Base-by-base conservation (phyloP, 2,113 vertebrate species). In the Actenoides hombroni region DNA sequence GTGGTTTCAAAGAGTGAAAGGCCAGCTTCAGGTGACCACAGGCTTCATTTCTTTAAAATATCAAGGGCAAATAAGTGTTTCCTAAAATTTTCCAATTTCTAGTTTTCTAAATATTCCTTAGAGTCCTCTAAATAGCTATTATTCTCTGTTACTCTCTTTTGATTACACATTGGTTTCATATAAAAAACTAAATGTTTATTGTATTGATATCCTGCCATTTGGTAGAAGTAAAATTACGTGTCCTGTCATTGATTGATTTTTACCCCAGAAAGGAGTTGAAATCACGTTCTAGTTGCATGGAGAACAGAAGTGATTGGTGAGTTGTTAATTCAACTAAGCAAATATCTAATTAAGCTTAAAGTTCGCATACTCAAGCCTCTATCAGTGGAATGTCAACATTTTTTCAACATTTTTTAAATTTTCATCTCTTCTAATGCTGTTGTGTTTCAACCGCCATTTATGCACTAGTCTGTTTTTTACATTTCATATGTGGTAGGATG, bases 101-200 rank as follows among this genome's bases (percentile, higher is more conserved):
- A 14, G 6, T 67, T 63, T 92, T 75, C 24, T 37, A 71, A 83
- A 21, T 51, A 51, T 19, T 60, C 15, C 16, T 17, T 51, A 82
- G 8, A 48, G 5, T 29, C 77, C 61, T 87, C 31, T 74, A 84
- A 69, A 75, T 3, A 82, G 25, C 10, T 70, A 14, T 4, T 53
- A 48, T 63, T 59, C 18, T 82, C 63, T 71, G 15, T 16, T 53
- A 75, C 8, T 3, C 16, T 75, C n/a, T 84, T 86, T 40, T 78
- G 51, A 57, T 35, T 57, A 78, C 21, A 35, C 1, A 1, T 3
- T 54, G 11, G 7, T 51, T 84, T 61, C 0, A 2, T 5, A 70
- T 2, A 67, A 65, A 90, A 92, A 69, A 49, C 12, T 18, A 59
- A 33, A 69, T 5, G n/a, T 8, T 3, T 26, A 86, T 35, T 48